These are phyloP conservation scores for Hycleus cichorii DNA, from an alignment of 1,140 invertebrate genomes.

Conservation along the genomic window DNA sequence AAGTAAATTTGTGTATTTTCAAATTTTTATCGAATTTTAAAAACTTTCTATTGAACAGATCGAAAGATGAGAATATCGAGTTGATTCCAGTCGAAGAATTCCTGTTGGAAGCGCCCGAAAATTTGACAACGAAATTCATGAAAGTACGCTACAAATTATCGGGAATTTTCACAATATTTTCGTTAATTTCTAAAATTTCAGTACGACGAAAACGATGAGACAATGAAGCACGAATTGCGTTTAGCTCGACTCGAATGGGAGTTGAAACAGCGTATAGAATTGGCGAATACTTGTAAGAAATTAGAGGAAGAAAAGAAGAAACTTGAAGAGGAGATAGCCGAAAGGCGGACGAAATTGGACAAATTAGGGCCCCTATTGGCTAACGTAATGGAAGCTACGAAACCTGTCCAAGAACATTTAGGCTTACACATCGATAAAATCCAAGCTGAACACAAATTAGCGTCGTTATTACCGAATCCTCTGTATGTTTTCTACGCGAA, in stretches of 20 bases:
- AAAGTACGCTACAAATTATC: conserved; percentile 12
- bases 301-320: conserved; percentile 70
- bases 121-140: conserved; percentile 34
- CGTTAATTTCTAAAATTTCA: conserved; percentile 6
- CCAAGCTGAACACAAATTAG: conserved; percentile 64
- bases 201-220: conserved; percentile 22
- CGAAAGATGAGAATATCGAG: conserved; percentile 89
- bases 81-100: conserved; percentile 80
- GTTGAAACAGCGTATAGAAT: conserved; percentile 77
- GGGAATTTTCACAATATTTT: background rate
- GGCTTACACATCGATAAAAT: conserved; percentile 72
- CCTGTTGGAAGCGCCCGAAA: conserved; percentile 70
- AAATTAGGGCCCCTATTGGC: conserved; percentile 74
- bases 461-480: conserved; percentile 68
- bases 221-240: conserved; percentile 63
- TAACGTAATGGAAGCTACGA: conserved; percentile 68
- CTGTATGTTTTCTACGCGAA: conserved; percentile 87
- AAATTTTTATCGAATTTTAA: background rate
- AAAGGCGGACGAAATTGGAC: conserved; percentile 72
- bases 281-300: conserved; percentile 68
- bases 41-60: conserved; percentile 49
- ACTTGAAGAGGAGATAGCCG: conserved; percentile 57
- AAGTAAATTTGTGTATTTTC: conserved; percentile 49
- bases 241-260: conserved; percentile 88
- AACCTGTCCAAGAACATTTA: conserved; percentile 84